Percentiles rank a stretch among this genome's conserved stretches.
These are phyloP conservation scores for pig (Sus scrofa) DNA, from an alignment of 2,113 vertebrate species.

Conservation along the genomic window T2T-Sscrofa CM000829.6:50234001-50234500, in stretches of 20 bases:
- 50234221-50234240: no score
- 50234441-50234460: neutral
- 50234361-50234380: neutral
- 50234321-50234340: neutral
- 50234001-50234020: neutral
- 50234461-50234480: neutral
- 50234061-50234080: neutral
- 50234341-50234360: neutral
- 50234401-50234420: neutral
- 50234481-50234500: neutral
- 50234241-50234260: neutral
- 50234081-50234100: no score
- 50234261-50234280: neutral
- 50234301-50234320: neutral
- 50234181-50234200: neutral
- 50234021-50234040: neutral
- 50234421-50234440: neutral
- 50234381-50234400: neutral
- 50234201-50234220: neutral
- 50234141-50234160: neutral
- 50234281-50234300: neutral
- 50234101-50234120: neutral
- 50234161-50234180: neutral
- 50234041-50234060: neutral
- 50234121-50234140: neutral